phyloP scores from a whole-genome alignment of 1,140 invertebrate species.

The Drosophila littoralis region DNA sequence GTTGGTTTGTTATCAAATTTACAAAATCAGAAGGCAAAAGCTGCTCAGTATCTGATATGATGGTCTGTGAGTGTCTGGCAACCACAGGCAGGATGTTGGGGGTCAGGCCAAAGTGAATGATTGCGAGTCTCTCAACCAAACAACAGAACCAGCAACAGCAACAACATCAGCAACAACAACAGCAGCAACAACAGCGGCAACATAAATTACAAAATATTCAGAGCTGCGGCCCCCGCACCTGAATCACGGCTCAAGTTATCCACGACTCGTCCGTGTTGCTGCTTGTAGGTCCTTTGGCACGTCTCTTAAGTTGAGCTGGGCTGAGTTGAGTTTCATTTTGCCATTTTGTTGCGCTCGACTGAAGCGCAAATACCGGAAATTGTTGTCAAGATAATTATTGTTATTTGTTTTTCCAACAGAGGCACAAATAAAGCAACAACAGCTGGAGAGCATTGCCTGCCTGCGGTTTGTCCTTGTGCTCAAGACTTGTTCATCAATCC shows the following conservation, averaged over 20 bases:
- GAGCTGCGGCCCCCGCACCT: conserved; percentile 40
- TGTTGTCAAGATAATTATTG: conserved; percentile 84
- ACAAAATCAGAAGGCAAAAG: conserved; percentile 57
- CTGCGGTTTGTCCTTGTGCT: conserved; percentile 41
- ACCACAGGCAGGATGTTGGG: background rate
- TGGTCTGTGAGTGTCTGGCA: conserved; percentile 3
- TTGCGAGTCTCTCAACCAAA: conserved; percentile 51
- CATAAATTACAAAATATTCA: conserved; percentile 66
- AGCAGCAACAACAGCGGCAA: conserved; percentile 25
- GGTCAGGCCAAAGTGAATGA: conserved; percentile 39
- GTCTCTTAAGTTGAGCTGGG: conserved; percentile 68
- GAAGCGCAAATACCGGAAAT: conserved; percentile 84
- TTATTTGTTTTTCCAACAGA: conserved; percentile 80
- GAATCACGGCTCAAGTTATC: conserved; percentile 22
- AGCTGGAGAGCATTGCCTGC: conserved; percentile 14
- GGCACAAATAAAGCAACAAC: conserved; percentile 50
- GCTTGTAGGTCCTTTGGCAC: conserved; percentile 56
- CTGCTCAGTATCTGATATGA: conserved; percentile 53
- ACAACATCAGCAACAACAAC: conserved; percentile 18
- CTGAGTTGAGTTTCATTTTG: conserved; percentile 79
- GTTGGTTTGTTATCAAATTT: conserved; percentile 49
- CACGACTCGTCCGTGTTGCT: conserved; percentile 31
- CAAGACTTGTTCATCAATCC: conserved; percentile 70
- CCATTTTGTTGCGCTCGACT: conserved; percentile 77
- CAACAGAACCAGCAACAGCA: conserved; percentile 13